Evolutionary conservation across 2,888 invertebrate species (phyloP).

Genomic region (Ptychoptera albimana): DNA sequence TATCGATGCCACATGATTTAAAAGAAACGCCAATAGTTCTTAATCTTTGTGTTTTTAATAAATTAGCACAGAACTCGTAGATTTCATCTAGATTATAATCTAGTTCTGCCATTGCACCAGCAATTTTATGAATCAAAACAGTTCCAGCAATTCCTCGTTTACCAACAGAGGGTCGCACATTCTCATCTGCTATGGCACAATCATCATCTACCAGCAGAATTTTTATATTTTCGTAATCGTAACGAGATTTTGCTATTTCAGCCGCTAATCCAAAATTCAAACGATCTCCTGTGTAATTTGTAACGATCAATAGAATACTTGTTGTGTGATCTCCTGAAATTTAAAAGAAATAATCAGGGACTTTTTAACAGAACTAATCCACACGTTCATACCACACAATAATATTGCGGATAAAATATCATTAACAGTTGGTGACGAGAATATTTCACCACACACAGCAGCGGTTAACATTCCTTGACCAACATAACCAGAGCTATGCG

Average conservation of each 20-base stretch:
- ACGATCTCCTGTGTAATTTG: conserved; percentile 64
- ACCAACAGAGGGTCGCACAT: conserved; percentile 34
- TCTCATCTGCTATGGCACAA: conserved; percentile 37
- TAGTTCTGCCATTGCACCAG: conserved; percentile 56
- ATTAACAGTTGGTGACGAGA: conserved; percentile 58
- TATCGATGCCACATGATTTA: background rate
- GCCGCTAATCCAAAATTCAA: conserved; percentile 70
- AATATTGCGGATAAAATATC: conserved; percentile 30
- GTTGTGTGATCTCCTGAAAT: conserved; percentile 34
- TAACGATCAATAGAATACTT: conserved; percentile 45
- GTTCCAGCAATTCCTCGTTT: conserved; percentile 45
- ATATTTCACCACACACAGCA: conserved; percentile 57
- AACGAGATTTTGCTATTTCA: conserved; percentile 48
- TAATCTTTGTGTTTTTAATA: conserved; percentile 19
- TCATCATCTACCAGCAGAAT: conserved; percentile 53
- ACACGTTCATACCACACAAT: background rate
- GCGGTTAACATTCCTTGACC: conserved; percentile 68
- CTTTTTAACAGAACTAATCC: background rate
- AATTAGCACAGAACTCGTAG: conserved; percentile 29
- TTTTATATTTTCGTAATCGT: conserved; percentile 38
- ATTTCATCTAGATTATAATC: conserved; percentile 42
- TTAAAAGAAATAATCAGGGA: background rate
- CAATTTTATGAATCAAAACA: conserved; percentile 42
- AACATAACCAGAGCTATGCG: conserved; percentile 47
- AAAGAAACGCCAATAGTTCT: conserved; percentile 29